These are phyloP conservation scores for Cariama cristata DNA, from an alignment of 2,113 vertebrate species.

Conservation along the genomic window DNA sequence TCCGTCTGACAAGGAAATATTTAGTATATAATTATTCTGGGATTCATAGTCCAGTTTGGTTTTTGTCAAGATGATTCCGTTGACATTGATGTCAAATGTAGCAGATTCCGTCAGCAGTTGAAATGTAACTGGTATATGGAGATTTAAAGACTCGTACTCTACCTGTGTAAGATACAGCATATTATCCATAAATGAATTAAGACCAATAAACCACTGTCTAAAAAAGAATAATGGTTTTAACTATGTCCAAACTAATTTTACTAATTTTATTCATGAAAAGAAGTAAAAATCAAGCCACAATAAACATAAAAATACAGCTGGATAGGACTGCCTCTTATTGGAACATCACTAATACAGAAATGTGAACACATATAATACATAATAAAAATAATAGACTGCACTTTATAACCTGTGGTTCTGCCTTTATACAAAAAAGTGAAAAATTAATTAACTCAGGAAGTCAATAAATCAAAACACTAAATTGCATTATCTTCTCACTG, in stretches of 20 bases:
- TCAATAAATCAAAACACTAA: background rate
- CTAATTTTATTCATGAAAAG: background rate
- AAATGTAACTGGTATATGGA: conserved; percentile 27
- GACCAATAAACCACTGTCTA: background rate
- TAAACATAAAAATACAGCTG: background rate
- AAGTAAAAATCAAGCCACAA: background rate
- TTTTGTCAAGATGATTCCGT: conserved; percentile 67
- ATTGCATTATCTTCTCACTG: background rate
- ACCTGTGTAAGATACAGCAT: conserved; percentile 61
- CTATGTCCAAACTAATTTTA: background rate
- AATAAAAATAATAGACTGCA: background rate
- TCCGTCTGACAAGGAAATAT: conserved; percentile 77
- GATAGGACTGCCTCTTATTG: background rate
- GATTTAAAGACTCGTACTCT: conserved; percentile 35
- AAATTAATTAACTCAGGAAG: background rate
- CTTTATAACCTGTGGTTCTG: background rate
- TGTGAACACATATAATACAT: background rate
- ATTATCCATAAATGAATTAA: background rate
- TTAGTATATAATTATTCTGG: conserved; percentile 64
- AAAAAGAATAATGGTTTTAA: background rate
- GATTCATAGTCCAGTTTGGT: conserved; percentile 75
- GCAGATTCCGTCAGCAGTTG: conserved; percentile 50
- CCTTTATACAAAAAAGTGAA: background rate
- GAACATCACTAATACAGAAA: background rate
- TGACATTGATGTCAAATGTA: conserved; percentile 64